Conservation (phyloP, 2,888 invertebrate species). For the Watsonalla cultraria region DNA sequence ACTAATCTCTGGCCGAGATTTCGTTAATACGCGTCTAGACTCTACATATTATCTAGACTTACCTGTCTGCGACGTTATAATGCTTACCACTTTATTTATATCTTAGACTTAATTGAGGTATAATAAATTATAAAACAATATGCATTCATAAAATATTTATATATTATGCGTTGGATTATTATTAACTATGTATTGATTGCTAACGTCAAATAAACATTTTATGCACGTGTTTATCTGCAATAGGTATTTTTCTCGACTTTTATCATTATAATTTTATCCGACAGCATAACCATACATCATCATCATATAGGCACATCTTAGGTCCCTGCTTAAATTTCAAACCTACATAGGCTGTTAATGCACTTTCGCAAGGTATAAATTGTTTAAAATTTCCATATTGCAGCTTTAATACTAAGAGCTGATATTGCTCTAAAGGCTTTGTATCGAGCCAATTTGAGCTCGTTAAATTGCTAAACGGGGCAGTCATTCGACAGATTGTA, state of each 20-base stretch:
- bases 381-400: neutral
- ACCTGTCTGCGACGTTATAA: constrained; percentile 5
- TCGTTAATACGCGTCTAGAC: constrained; percentile 51
- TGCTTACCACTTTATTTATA: constrained; percentile 6
- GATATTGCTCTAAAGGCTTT: neutral
- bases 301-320: too few relatives aligned
- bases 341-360: neutral
- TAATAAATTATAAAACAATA: constrained; percentile 6
- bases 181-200: too few relatives aligned
- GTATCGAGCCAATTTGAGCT: neutral
- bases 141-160: too few relatives aligned
- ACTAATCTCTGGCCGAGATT: constrained; percentile 56
- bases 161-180: too few relatives aligned
- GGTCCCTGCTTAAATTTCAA: neutral
- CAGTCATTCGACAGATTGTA: neutral
- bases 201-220: too few relatives aligned
- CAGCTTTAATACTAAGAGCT: neutral
- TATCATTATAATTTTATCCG: too few relatives aligned
- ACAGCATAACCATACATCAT: too few relatives aligned
- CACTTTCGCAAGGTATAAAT: neutral
- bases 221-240: too few relatives aligned
- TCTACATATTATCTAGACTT: constrained; percentile 18
- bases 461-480: neutral
- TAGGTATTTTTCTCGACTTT: too few relatives aligned
- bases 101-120: constrained; percentile 6